Evolutionary conservation across 1,140 invertebrate genomes (phyloP).

Genomic region (Neodiprion fabricii): DNA sequence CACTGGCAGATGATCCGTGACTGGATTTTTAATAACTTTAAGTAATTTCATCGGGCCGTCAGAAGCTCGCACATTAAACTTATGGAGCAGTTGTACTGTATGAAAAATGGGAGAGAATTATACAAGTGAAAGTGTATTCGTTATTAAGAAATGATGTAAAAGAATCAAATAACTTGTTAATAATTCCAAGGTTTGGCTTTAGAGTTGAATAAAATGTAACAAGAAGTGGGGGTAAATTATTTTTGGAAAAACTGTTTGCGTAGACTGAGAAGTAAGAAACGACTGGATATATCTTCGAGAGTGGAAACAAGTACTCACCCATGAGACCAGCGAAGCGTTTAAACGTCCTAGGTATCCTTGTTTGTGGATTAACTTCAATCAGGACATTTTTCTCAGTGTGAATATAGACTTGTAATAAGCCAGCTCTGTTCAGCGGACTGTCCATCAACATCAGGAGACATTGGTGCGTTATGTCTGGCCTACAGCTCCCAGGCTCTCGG

Average conservation of each 20-base stretch:
- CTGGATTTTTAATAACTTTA: slow-evolving; percentile 98
- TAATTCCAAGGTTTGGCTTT: no score
- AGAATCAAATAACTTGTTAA: no score
- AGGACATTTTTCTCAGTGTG: slow-evolving; percentile 96
- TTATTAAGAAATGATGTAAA: no score
- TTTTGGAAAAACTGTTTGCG: slow-evolving; percentile 12
- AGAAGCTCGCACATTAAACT: slow-evolving; percentile 89
- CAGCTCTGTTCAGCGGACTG: slow-evolving; percentile 92
- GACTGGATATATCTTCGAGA: slow-evolving; percentile 9
- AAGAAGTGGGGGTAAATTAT: slow-evolving; percentile 21
- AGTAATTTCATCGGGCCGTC: slow-evolving; percentile 90
- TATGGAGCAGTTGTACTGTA: slow-evolving; percentile 94
- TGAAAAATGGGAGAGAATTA: slow-evolving; percentile 40
- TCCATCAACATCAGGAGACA: slow-evolving; percentile 96
- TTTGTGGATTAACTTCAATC: slow-evolving; percentile 98
- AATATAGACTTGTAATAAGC: slow-evolving; percentile 90
- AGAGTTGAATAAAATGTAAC: slow-evolving; percentile 21
- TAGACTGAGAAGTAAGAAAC: slow-evolving; percentile 10
- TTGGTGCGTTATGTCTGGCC: slow-evolving; percentile 96
- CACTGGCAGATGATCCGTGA: slow-evolving; percentile 94
- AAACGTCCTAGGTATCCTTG: slow-evolving; percentile 96
- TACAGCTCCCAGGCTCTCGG: slow-evolving; percentile 80
- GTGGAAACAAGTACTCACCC: slow-evolving; percentile 68
- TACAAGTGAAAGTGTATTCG: background rate
- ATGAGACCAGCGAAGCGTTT: slow-evolving; percentile 98